phyloP scores from a whole-genome alignment of 30 jellyfish, hydroid and myxozoan genomes.

The Chrysaora quinquecirrha region DNA sequence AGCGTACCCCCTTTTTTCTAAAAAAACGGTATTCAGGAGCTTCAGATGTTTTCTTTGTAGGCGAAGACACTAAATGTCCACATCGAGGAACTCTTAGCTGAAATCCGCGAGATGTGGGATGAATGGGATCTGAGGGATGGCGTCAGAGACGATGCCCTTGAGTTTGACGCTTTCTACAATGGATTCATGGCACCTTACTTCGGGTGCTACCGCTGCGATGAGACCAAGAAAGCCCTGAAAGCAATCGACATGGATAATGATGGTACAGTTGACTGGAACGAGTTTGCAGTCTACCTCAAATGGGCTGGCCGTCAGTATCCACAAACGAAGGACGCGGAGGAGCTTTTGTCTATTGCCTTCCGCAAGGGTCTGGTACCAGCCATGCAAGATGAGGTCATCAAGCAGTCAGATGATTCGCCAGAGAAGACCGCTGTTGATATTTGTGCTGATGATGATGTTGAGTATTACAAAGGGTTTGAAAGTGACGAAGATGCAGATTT shows the following conservation, averaged over 20 bases:
- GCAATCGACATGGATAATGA: constrained; percentile 81
- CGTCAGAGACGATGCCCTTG: constrained; percentile 45
- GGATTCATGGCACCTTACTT: constrained; percentile 85
- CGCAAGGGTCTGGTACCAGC: constrained; percentile 83
- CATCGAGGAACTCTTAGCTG: constrained; percentile 42
- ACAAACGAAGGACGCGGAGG: constrained; percentile 66
- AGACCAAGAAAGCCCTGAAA: constrained; percentile 67
- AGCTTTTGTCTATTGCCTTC: constrained; percentile 70
- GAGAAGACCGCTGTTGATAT: too few relatives aligned
- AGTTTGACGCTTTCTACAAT: constrained; percentile 79
- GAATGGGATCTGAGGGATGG: constrained; percentile 83
- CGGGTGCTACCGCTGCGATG: constrained; percentile 79
- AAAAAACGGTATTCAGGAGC: not conserved
- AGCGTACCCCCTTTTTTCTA: too few relatives aligned
- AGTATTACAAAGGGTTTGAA: too few relatives aligned
- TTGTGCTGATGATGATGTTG: too few relatives aligned
- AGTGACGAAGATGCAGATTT: too few relatives aligned
- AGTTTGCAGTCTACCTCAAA: constrained; percentile 68
- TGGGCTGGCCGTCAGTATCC: constrained; percentile 80
- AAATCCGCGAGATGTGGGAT: constrained; percentile 77
- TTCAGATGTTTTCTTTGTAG: not conserved
- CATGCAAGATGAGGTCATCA: constrained; percentile 65
- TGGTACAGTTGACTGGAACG: constrained; percentile 81
- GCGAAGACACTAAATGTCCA: constrained; percentile 26
- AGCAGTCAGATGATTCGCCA: not conserved